Evolutionary conservation across 2,888 invertebrate genomes (phyloP).

Genomic region (Desoria tigrina): DNA sequence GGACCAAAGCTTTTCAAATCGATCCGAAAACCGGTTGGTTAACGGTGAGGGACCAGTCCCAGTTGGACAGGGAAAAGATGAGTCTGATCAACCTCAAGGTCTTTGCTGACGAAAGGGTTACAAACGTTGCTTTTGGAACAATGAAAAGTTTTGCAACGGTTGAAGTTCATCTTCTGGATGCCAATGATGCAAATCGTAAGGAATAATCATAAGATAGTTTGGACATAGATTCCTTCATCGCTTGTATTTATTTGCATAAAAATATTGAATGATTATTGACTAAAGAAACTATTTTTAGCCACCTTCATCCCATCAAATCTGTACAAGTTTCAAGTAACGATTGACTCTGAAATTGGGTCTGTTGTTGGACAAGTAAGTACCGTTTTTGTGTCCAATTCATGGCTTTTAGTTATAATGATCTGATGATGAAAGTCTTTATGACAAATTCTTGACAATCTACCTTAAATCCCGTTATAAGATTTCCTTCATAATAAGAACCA

Average conservation of each 20-base stretch:
- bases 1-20: constrained; percentile 75
- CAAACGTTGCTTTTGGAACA: constrained; percentile 58
- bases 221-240: no score
- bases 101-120: constrained; percentile 71
- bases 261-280: not conserved
- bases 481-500: no score
- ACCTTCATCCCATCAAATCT: constrained; percentile 79
- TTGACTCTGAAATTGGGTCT: constrained; percentile 69
- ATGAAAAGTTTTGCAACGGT: constrained; percentile 65
- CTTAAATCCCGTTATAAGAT: no score
- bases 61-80: constrained; percentile 77
- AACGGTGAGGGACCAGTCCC: constrained; percentile 72
- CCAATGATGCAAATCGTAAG: constrained; percentile 67
- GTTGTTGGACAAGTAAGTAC: constrained; percentile 68
- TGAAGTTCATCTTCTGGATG: constrained; percentile 79
- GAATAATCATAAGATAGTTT: no score
- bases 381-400: constrained; percentile 3
- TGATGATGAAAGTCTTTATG: no score
- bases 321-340: constrained; percentile 74
- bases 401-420: constrained; percentile 13
- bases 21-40: constrained; percentile 81
- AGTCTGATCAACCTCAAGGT: constrained; percentile 73
- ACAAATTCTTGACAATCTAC: no score
- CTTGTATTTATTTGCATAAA: no score
- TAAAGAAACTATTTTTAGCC: constrained; percentile 59